These are phyloP conservation scores for Dromococcyx pavoninus DNA, from an alignment of 2,797 vertebrate species.

Conservation along the genomic window DNA sequence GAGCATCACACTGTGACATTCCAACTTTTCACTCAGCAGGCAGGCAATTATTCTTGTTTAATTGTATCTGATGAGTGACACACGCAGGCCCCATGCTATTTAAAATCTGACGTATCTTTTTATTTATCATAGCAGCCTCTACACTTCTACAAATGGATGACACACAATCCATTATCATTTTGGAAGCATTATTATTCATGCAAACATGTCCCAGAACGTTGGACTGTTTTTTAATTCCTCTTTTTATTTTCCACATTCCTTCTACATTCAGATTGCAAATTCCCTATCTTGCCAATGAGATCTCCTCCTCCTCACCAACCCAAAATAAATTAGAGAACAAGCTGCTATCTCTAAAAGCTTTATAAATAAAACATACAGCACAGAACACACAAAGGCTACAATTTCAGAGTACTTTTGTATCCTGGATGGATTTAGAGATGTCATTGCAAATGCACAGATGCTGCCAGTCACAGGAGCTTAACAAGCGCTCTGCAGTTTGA, in stretches of 20 bases:
- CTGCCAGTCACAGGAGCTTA: constrained; percentile 34
- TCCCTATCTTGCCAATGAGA: constrained; percentile 51
- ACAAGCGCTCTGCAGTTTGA: constrained; percentile 1
- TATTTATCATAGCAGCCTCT: constrained; percentile 44
- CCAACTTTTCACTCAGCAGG: constrained; percentile 5
- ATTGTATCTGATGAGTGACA: constrained; percentile 52
- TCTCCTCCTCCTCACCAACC: constrained; percentile 58
- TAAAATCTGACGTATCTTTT: constrained; percentile 34
- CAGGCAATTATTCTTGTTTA: constrained; percentile 49
- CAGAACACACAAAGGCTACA: constrained; percentile 41
- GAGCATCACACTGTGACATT: neutral
- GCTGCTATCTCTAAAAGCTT: constrained; percentile 63
- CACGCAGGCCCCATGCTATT: constrained; percentile 10
- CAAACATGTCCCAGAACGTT: constrained; percentile 31
- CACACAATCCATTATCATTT: constrained; percentile 51
- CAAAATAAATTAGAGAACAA: constrained; percentile 66
- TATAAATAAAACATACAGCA: constrained; percentile 62
- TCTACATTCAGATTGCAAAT: constrained; percentile 54
- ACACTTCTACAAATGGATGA: constrained; percentile 60
- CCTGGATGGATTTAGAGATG: constrained; percentile 37
- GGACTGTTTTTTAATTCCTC: neutral
- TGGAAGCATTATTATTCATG: constrained; percentile 52
- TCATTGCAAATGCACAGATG: constrained; percentile 41
- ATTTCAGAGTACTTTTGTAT: constrained; percentile 37
- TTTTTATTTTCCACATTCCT: neutral